These are phyloP conservation scores for Aphyosemion australe DNA, from an alignment of 2,113 vertebrate genomes.

Conservation along the genomic window DNA sequence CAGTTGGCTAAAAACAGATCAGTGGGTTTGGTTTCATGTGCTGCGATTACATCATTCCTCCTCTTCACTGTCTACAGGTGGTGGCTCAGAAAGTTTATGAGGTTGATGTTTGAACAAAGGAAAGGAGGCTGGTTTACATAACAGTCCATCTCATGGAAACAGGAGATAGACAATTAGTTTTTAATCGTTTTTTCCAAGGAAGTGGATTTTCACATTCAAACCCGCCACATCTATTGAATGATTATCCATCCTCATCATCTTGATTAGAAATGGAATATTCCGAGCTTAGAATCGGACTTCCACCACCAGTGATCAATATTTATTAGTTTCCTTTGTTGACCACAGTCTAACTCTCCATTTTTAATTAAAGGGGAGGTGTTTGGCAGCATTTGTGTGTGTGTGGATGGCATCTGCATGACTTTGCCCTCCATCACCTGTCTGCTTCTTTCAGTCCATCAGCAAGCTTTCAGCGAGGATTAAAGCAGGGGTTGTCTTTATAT, in stretches of 20 bases:
- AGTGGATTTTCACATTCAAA: too few species aligned
- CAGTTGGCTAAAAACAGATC: background rate
- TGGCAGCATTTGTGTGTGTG: background rate
- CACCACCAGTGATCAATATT: background rate
- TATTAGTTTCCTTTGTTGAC: background rate
- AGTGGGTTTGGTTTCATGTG: slow-evolving; percentile 11
- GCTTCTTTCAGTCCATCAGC: background rate
- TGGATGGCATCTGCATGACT: too few species aligned
- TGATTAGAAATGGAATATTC: too few species aligned
- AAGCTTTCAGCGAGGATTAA: slow-evolving; percentile 9
- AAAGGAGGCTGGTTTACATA: slow-evolving; percentile 7
- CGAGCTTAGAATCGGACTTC: too few species aligned
- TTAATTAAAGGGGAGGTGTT: background rate
- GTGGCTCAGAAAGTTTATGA: background rate
- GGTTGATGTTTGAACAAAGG: slow-evolving; percentile 20
- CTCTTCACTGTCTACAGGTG: slow-evolving; percentile 27
- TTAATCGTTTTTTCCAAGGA: too few species aligned
- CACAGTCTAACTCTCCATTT: background rate
- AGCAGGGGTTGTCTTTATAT: background rate
- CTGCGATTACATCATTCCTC: slow-evolving; percentile 34
- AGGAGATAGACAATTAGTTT: background rate
- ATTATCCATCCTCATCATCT: too few species aligned
- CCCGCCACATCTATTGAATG: too few species aligned
- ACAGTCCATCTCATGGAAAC: background rate
- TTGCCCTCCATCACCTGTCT: background rate